Conservation (phyloP, 2,797 vertebrate genomes). For the Anas georgica region DNA sequence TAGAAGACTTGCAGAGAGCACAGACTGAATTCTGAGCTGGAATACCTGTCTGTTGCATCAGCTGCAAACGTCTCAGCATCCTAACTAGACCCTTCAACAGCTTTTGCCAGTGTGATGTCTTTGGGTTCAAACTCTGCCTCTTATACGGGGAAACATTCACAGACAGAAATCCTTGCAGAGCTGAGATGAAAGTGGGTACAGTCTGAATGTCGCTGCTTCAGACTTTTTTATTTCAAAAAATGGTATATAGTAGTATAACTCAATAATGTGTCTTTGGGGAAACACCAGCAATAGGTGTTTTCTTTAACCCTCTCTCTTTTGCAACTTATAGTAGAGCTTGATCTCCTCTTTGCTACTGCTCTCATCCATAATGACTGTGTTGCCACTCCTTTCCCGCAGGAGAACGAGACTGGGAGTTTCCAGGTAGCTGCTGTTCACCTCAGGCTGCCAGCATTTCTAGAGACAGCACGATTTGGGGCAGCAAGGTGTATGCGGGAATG, state of each 20-base stretch:
- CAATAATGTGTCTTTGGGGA: neutral
- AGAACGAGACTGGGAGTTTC: neutral
- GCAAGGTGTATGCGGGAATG: rapidly evolving
- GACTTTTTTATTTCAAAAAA: neutral
- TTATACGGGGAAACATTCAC: neutral
- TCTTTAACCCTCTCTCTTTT: neutral
- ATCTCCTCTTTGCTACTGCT: neutral
- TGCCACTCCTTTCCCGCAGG: neutral
- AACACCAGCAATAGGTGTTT: neutral
- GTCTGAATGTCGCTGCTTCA: neutral
- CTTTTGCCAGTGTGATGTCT: neutral
- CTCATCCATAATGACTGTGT: rapidly evolving
- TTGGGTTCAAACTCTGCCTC: neutral
- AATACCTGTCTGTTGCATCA: neutral
- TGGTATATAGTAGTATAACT: neutral
- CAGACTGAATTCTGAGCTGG: neutral
- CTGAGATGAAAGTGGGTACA: neutral
- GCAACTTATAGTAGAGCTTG: neutral
- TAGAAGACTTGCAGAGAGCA: neutral
- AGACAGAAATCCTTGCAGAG: neutral
- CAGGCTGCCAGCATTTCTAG: neutral
- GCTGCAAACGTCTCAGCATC: neutral
- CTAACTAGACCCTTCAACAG: neutral
- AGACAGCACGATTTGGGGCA: neutral
- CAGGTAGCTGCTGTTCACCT: neutral